Base-by-base conservation (phyloP, 2,113 vertebrate species). In the Thermophis baileyi region DNA sequence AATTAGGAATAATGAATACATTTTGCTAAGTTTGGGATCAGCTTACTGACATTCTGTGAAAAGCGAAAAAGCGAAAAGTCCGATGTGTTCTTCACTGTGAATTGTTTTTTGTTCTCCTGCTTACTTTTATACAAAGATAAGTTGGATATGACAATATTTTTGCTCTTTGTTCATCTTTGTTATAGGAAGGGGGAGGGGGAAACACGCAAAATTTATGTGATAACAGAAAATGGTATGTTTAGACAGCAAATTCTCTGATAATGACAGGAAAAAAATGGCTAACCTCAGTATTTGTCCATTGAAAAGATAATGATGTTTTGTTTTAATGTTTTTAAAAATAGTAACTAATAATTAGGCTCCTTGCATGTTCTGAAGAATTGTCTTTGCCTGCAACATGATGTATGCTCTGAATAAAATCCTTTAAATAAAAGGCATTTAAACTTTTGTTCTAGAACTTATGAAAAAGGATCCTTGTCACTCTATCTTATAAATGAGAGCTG, bases 81-180 rank as follows among this genome's bases (percentile, higher is more conserved):
- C 92, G 69, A 81, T 20, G 50, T 3, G 3, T 60, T 1, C 1
- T 35, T 95, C 74, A 24, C 89, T 40, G 74, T 93, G 74, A 93
- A 92, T 95, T 35, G 93, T 93, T 95, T 95, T 16, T 14, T 90
- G 10, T 57, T 4, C 47, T 55, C 94, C 7, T 89, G 40, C 25
- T 92, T 46, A 44, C 90, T 11, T 91, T 94, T 96, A 55, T 89
- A 44, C 2, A 81, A 87, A 96, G 93, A 54, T 94, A 95, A 95
- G 94, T 95, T 93, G 53, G 60, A 93, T 18, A 46, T 35, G 44
- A 47, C 0, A 22, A 63, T 92, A 12, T 92, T 94, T 93, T 90
- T 81, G 47, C 6, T 93, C 3, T 94, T 96, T 92, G 35, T 40
- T 54, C 90, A 74, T 95, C 40, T 96, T 89, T 94, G 55, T 2